Conservation (phyloP, 2,888 invertebrate genomes). For the Leucophora obtusa region DNA sequence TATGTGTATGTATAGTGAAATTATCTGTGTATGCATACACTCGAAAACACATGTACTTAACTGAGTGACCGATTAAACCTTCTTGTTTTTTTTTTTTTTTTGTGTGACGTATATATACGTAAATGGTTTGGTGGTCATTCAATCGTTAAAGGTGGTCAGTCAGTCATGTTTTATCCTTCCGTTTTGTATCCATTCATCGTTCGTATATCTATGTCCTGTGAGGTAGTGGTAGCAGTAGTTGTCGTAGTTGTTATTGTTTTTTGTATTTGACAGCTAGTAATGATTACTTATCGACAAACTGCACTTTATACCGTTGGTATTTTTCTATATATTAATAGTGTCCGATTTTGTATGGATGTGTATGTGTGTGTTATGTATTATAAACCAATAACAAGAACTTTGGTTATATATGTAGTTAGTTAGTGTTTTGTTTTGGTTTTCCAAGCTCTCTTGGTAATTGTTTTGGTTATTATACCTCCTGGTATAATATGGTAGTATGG, state of each 20-base stretch:
- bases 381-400: slow-evolving; percentile 44
- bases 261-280: slow-evolving; percentile 59
- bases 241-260: not conserved
- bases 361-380: slow-evolving; percentile 36
- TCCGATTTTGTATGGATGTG: not conserved
- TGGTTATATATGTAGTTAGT: slow-evolving; percentile 20
- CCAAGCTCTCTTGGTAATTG: slow-evolving; percentile 26
- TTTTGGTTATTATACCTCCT: slow-evolving; percentile 10
- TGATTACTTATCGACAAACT: slow-evolving; percentile 61
- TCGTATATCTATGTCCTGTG: not conserved
- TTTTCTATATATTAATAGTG: not conserved
- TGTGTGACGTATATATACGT: not conserved
- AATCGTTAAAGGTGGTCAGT: slow-evolving; percentile 59
- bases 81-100: not conserved
- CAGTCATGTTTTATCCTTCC: slow-evolving; percentile 59
- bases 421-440: slow-evolving; percentile 42
- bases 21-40: slow-evolving; percentile 11
- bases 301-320: slow-evolving; percentile 41
- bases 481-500: not conserved
- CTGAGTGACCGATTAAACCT: slow-evolving; percentile 50
- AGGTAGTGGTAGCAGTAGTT: not conserved
- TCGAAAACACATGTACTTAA: slow-evolving; percentile 5
- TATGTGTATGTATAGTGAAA: not conserved
- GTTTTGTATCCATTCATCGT: slow-evolving; percentile 35
- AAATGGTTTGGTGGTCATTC: slow-evolving; percentile 42